Evolutionary conservation across 2,797 vertebrate genomes (phyloP).

Genomic region (Sorex maritimensis): DNA sequence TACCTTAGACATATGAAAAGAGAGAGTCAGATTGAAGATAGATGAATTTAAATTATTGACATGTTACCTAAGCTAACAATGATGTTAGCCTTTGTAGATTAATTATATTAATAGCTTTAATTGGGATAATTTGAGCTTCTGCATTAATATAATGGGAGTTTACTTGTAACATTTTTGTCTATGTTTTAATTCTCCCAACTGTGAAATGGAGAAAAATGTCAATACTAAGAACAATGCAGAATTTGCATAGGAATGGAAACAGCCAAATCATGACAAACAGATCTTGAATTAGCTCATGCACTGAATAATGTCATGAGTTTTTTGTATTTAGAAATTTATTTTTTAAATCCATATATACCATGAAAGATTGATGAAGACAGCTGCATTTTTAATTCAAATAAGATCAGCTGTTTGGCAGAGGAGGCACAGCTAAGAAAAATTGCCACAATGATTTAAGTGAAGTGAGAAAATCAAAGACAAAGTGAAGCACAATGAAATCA

Average conservation of each 20-base stretch:
- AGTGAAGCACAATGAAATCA: slow-evolving; percentile 78
- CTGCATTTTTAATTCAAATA: slow-evolving; percentile 82
- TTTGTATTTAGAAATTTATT: slow-evolving; percentile 79
- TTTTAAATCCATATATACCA: slow-evolving; percentile 80
- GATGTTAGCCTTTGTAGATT: slow-evolving; percentile 67
- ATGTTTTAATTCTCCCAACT: slow-evolving; percentile 75
- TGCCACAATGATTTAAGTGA: slow-evolving; percentile 76
- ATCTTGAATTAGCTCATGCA: slow-evolving; percentile 79
- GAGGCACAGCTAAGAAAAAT: slow-evolving; percentile 77
- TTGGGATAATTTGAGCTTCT: slow-evolving; percentile 73
- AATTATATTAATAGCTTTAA: slow-evolving; percentile 77
- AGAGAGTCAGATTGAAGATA: not conserved
- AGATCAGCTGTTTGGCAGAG: slow-evolving; percentile 80
- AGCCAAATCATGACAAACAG: slow-evolving; percentile 74
- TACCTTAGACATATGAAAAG: slow-evolving; percentile 15
- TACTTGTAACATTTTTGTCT: slow-evolving; percentile 69
- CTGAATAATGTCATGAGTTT: slow-evolving; percentile 77
- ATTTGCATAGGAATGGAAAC: slow-evolving; percentile 80
- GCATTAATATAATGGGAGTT: slow-evolving; percentile 70
- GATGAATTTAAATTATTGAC: slow-evolving; percentile 19
- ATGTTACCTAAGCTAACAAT: slow-evolving; percentile 32
- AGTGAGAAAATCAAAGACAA: slow-evolving; percentile 78
- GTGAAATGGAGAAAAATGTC: slow-evolving; percentile 76
- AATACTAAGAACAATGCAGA: slow-evolving; percentile 72
- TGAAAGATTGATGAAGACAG: slow-evolving; percentile 81